Evolutionary conservation across 2,113 vertebrate species (phyloP), one percentile per base, ranked within the genome.

Genomic region (Vulpes lagopus): DNA sequence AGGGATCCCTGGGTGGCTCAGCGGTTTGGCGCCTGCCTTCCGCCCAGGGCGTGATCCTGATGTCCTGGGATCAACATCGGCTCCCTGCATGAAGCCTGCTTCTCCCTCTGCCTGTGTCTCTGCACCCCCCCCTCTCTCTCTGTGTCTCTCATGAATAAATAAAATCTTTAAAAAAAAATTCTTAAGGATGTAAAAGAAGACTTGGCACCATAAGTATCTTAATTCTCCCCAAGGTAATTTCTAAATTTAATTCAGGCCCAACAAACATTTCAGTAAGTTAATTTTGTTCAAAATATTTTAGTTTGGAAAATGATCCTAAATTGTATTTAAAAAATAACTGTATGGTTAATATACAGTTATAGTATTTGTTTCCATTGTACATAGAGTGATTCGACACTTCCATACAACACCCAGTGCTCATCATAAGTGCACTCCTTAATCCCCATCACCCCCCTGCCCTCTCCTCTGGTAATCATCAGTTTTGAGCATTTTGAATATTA

Each of bases 241-340:
- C 73, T 53, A 89, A 64, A 64, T 82, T 89, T 82, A 83, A 74
- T 74, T 89, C 76, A 73, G 19, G 89, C 9, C 4, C 5, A 35
- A 69, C 20, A 71, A 82, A 38, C 73, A 73, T 73, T 60, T 60
- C 20, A 60, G 19, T 73, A n/a, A 23, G 16, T 74, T 55, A 17
- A 74, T 74, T 89, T 94, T 94, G 17, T 64, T 74, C 43, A 51
- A 64, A 87, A 74, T 82, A 43, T 83, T 89, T 82, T 64, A 82
- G 17, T 94, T 93, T 78, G 76, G 49, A 74, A 74, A 43, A 74
- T 74, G 51, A 79, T 69, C 23, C 53, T 87, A 79, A 67, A 79
- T 59, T 55, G 2, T 17, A 67, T 59, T 7, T 79, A 67, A n/a
- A 79, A 59, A 80, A 60, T 32, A 88, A 43, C 43, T 43, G 43